Conservation (phyloP, 1,140 invertebrate genomes). For the Sycophaga agraensis region DNA sequence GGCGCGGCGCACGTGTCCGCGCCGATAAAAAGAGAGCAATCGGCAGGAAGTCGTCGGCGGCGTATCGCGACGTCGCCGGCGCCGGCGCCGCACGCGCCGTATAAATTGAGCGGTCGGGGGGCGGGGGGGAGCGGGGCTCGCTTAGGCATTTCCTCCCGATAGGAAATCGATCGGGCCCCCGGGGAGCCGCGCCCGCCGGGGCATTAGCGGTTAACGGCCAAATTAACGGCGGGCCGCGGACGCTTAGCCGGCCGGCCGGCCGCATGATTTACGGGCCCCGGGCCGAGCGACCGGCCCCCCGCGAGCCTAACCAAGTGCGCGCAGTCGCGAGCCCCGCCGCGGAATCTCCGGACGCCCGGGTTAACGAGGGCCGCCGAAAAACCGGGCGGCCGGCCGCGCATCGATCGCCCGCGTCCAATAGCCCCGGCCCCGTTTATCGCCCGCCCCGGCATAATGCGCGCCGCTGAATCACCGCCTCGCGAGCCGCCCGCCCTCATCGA, state of each 20-base stretch:
- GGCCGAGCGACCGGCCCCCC: background rate
- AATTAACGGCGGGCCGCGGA: conserved; percentile 21
- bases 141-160: conserved; percentile 23
- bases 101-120: conserved; percentile 16
- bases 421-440: too few species aligned
- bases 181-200: background rate
- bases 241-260: conserved; percentile 22
- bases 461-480: too few species aligned
- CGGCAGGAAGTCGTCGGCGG: too few species aligned
- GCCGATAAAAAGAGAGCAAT: background rate
- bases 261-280: conserved; percentile 1
- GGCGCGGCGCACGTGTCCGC: background rate
- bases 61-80: too few species aligned
- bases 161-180: conserved; percentile 28
- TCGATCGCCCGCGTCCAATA: too few species aligned
- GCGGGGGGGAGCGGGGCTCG: too few species aligned
- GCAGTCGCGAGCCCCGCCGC: background rate
- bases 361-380: too few species aligned
- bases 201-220: conserved; percentile 22
- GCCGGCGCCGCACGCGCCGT: too few species aligned
- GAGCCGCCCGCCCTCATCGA: too few species aligned
- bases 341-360: background rate
- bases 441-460: background rate
- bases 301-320: conserved; percentile 6
- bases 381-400: too few species aligned